Conservation (phyloP, 2,888 invertebrate genomes). For the Hanleya hanleyi region DNA sequence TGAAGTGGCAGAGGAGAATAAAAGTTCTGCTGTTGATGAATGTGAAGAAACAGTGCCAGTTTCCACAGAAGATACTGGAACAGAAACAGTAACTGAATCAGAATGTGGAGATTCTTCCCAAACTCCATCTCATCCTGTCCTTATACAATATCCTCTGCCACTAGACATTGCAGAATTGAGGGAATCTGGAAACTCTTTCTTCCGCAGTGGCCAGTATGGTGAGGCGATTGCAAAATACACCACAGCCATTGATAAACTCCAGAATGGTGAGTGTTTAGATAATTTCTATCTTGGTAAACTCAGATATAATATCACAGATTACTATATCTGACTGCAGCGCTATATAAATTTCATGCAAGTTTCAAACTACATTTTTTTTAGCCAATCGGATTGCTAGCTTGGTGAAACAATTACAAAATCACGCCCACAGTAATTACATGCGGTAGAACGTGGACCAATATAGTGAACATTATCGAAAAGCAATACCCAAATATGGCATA, state of each 20-base stretch:
- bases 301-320: too few relatives aligned
- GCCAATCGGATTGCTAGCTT: too few relatives aligned
- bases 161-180: constrained; percentile 44
- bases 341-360: too few relatives aligned
- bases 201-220: constrained; percentile 68
- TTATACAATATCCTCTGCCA: constrained; percentile 54
- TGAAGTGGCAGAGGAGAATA: neutral
- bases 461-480: too few relatives aligned
- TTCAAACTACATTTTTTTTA: too few relatives aligned
- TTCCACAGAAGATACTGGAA: neutral
- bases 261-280: neutral
- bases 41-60: neutral
- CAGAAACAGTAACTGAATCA: neutral
- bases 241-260: constrained; percentile 35
- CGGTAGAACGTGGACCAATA: too few relatives aligned
- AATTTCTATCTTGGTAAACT: too few relatives aligned
- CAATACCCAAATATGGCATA: too few relatives aligned
- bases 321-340: too few relatives aligned
- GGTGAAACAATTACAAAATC: too few relatives aligned
- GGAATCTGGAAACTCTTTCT: constrained; percentile 64
- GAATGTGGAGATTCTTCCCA: neutral
- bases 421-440: too few relatives aligned
- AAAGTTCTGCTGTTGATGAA: neutral
- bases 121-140: constrained; percentile 40
- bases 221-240: constrained; percentile 64